Base-by-base conservation (phyloP, 2,888 invertebrate species). In the Onthophagus sagittarius region DNA sequence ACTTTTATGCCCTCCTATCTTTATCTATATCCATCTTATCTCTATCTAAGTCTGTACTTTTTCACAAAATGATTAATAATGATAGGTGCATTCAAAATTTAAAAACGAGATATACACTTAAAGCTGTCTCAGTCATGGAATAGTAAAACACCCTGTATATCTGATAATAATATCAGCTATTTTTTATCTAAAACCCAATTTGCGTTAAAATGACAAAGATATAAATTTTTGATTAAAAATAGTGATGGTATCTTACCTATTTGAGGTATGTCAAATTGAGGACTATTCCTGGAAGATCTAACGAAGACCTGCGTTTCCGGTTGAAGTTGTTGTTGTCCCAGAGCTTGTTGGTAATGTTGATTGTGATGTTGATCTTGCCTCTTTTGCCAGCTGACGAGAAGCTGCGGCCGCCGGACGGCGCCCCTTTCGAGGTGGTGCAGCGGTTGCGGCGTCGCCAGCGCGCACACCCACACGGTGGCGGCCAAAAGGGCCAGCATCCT, bases 191-290 rank as follows among this genome's bases (percentile, higher is more conserved):
- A 3, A 23, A 23, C 3, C 23, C 23, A 23, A 23, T 23, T 23
- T 23, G 23, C 2, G 23, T 23, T 23, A 3, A 23, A 23, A 23
- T 23, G 23, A n/a, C n/a, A n/a, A n/a, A n/a, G n/a, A n/a, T n/a
- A n/a, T n/a, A n/a, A n/a, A n/a, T n/a, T n/a, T 33, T 33, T 33
- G 33, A 33, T 5, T 33, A 63, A 63, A 65, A n/a, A n/a, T n/a
- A n/a, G n/a, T n/a, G n/a, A n/a, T n/a, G n/a, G n/a, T n/a, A n/a
- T n/a, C 85, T 84, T 79, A 94, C 94, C 94, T 83, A 94, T 94
- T 88, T 94, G 94, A 79, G 94, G 94, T 78, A 94, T 94, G 86
- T 94, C 94, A 86, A 94, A 94, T 81, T 92, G 91, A 81, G 93
- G 88, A 83, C 90, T 91, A 78, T 92, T 92, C 79, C 94, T 89